phyloP scores from a whole-genome alignment of 2,113 vertebrate genomes.

The Macquaria ambigua region DNA sequence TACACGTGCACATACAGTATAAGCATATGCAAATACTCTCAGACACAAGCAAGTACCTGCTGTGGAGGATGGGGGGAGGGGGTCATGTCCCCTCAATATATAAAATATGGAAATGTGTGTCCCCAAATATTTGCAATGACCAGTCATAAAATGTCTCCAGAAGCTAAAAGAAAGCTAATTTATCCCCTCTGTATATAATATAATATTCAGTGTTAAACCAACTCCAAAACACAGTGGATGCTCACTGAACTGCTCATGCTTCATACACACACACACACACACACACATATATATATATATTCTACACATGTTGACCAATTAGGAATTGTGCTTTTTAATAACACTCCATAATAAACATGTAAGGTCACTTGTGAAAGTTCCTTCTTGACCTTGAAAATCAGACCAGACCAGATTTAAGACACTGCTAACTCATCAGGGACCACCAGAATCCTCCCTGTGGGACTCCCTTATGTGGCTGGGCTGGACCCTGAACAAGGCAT shows the following conservation, averaged over 20 bases:
- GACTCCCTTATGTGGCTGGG: neutral
- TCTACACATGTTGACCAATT: neutral
- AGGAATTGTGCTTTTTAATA: neutral
- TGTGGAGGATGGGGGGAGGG: neutral
- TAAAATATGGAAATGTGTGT: neutral
- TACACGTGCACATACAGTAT: neutral
- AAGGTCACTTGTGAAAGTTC: neutral
- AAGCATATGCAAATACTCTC: constrained; percentile 1
- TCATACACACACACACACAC: too few relatives aligned
- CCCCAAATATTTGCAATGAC: neutral
- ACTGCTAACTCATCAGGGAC: neutral
- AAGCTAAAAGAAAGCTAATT: neutral
- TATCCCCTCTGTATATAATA: too few relatives aligned
- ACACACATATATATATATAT: too few relatives aligned
- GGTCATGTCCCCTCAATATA: neutral
- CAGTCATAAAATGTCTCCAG: neutral
- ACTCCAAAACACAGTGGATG: neutral
- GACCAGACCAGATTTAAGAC: neutral
- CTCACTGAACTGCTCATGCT: neutral
- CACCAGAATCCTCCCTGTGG: neutral
- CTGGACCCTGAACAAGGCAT: neutral
- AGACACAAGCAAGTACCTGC: neutral
- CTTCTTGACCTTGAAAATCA: constrained; percentile 5
- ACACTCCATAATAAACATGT: neutral
- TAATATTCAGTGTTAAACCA: neutral